Base-by-base conservation (phyloP, 1,140 invertebrate genomes). In the Belonocnema kinseyi region DNA sequence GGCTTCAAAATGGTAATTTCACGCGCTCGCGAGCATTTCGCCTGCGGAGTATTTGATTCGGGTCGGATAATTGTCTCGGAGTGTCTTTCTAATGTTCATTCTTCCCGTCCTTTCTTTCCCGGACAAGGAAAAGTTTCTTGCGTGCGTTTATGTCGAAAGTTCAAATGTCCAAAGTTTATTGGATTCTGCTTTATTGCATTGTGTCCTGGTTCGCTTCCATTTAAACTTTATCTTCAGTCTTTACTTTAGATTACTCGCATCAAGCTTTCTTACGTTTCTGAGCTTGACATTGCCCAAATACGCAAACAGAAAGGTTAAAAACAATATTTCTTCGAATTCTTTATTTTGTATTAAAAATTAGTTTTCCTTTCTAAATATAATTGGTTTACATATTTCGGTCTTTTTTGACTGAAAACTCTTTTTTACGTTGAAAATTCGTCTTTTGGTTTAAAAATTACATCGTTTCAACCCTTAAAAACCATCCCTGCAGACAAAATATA, bases 1-100 rank as follows among this genome's bases (percentile, higher is more conserved):
- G 74, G 76, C 78, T 73, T 85, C 82, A 85, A 85, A 85, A 85
- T 85, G 83, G 83, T 85, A 85, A 85, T 85, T 85, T 85, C 83
- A 85, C 83, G 83, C 83, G 72, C 76, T 82, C 78, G 58, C 83
- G 83, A 85, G 81, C 83, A 85, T 84, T 82, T 74, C 77, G 61
- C 83, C 81, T 56, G 83, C 78, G 83, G 83, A 74, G 83, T 80
- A 85, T 85, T 85, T 85, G 80, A 82, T 85, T 84, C 83, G 73
- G 75, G 83, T 77, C 74, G 80, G 78, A 85, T 85, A 82, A 85
- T 51, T 53, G 71, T 53, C 71, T 51, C 71, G 51, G 50, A 14
- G 61, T 66, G 61, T 66, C 61, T 66, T 66, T 66, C 21, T 66
- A 66, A 66, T 66, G 61, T 26, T 66, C 61, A 66, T 66, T 66